phyloP scores from a whole-genome alignment of 2,888 invertebrate genomes.

The Megastigmus dorsalis region DNA sequence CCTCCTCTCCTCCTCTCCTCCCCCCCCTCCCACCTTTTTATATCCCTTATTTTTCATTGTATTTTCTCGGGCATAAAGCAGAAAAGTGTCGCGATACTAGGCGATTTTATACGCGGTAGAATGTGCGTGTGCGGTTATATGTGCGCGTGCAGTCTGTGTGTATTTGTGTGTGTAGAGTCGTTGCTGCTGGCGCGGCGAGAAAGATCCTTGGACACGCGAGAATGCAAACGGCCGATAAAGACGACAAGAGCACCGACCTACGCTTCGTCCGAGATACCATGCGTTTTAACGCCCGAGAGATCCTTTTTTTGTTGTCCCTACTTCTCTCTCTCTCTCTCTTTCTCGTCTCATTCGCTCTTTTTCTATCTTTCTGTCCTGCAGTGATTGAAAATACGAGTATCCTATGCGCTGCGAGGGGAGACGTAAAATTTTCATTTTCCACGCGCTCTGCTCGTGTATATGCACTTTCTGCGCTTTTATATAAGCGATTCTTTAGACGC shows the following conservation, averaged over 20 bases:
- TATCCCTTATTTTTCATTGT: slow-evolving; percentile 35
- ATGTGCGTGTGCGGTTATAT: slow-evolving; percentile 15
- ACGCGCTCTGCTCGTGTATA: no score
- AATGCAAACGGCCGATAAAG: slow-evolving; percentile 48
- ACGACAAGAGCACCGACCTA: slow-evolving; percentile 34
- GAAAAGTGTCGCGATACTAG: slow-evolving; percentile 12
- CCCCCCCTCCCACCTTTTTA: not conserved
- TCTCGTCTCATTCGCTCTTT: not conserved
- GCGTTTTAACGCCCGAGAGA: slow-evolving; percentile 25
- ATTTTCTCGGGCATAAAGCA: not conserved
- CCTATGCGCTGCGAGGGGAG: no score
- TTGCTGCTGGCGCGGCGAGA: not conserved
- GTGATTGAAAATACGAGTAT: no score
- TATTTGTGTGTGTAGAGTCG: not conserved
- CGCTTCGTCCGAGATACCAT: slow-evolving; percentile 17
- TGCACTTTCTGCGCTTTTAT: no score
- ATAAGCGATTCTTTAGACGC: no score
- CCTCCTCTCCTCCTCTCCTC: not conserved
- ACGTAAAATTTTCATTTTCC: no score
- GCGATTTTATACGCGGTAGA: not conserved
- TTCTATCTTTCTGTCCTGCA: not conserved
- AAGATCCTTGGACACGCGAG: slow-evolving; percentile 38
- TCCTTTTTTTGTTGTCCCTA: not conserved
- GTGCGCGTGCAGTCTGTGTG: slow-evolving; percentile 7
- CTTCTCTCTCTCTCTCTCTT: not conserved